Evolutionary conservation across 2,888 invertebrate species (phyloP).

Genomic region (Pterostichus niger): DNA sequence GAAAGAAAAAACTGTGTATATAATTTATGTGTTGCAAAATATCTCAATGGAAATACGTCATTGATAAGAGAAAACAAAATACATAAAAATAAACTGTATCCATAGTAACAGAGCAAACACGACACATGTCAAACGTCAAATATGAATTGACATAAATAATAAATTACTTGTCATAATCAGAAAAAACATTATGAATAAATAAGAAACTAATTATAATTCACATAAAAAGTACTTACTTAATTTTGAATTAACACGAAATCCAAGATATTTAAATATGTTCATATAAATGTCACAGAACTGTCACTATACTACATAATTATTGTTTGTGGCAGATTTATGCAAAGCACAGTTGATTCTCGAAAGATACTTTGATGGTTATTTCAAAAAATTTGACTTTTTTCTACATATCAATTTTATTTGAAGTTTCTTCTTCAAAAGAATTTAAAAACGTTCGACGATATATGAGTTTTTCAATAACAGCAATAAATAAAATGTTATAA

Average conservation of each 20-base stretch:
- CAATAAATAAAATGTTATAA: too few relatives aligned
- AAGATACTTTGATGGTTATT: neutral
- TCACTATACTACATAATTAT: neutral
- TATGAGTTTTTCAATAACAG: too few relatives aligned
- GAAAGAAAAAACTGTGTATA: too few relatives aligned
- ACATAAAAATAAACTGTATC: conserved; percentile 4
- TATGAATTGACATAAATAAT: conserved; percentile 4
- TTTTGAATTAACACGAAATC: neutral
- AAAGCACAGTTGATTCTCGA: neutral
- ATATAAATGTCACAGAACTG: neutral
- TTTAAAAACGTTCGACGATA: too few relatives aligned
- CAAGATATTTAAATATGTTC: too few relatives aligned
- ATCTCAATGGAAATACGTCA: neutral
- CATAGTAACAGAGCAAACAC: neutral
- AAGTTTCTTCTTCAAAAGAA: too few relatives aligned
- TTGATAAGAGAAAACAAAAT: neutral
- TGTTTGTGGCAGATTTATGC: neutral
- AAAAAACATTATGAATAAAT: conserved; percentile 1
- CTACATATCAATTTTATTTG: too few relatives aligned
- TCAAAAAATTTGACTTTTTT: too few relatives aligned
- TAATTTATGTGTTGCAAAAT: neutral
- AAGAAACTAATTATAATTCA: neutral
- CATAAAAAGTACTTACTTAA: neutral
- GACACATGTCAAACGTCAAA: neutral
- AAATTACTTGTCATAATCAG: neutral